These are phyloP conservation scores for Planiliza haematocheilus DNA, from an alignment of 2,113 vertebrate genomes.

Conservation along the genomic window DNA sequence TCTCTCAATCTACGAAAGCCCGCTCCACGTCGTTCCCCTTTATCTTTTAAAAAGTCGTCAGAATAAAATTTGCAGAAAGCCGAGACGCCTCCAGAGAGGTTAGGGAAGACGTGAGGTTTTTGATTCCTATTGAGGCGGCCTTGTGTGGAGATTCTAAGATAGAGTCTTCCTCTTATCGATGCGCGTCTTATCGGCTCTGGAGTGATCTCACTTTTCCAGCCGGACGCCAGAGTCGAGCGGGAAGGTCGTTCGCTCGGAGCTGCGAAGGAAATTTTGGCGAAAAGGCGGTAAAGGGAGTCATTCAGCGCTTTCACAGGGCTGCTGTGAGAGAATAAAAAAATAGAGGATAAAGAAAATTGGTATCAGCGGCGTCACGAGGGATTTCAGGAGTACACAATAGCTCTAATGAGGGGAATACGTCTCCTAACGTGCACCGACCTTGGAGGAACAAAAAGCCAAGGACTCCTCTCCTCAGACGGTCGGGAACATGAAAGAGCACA, in stretches of 20 bases:
- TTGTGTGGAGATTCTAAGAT: conserved; percentile 18
- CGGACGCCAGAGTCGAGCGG: conserved; percentile 48
- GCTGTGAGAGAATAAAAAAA: background rate
- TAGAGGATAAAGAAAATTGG: background rate
- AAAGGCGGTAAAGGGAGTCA: no score
- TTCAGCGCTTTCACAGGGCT: no score
- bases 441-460: conserved; percentile 20
- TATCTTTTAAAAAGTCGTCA: background rate
- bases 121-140: conserved; percentile 18
- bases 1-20: conserved; percentile 26
- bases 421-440: conserved; percentile 20
- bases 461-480: background rate
- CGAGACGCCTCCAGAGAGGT: conserved; percentile 26
- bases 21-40: conserved; percentile 11
- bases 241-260: conserved; percentile 43
- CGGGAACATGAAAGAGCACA: background rate
- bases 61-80: conserved; percentile 49
- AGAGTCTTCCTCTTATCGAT: conserved; percentile 37
- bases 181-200: conserved; percentile 41
- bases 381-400: conserved; percentile 23
- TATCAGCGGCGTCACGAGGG: background rate
- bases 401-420: conserved; percentile 6
- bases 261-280: background rate
- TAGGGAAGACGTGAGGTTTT: conserved; percentile 16
- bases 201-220: conserved; percentile 41